Base-by-base conservation (phyloP, 2,888 invertebrate species). In the Yponomeuta malinellus region DNA sequence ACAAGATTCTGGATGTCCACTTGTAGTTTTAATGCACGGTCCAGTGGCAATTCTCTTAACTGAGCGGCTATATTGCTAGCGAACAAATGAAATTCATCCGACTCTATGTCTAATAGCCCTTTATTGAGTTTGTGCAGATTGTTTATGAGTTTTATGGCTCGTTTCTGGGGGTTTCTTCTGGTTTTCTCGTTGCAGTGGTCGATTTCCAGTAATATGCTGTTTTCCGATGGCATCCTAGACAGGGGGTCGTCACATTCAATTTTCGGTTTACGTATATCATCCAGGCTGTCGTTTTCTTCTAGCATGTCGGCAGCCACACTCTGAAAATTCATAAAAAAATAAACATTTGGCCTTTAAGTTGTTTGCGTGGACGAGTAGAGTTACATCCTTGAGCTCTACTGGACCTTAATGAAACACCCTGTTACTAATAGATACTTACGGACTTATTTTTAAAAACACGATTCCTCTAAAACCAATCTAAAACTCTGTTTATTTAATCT, bases 1-100 rank as follows among this genome's bases (percentile, higher is more conserved):
- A 65, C 65, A 29, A 65, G 29, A 65, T 65, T 65, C 31, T 65
- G 65, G 8, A 65, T 65, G 10, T 65, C 65, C 65, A 65, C 33
- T 65, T 65, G 65, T 33, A 65, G 31, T 10, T 33, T 65, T 10
- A 65, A 9, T 6, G 65, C 65, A 33, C 65, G 29, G 29, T 65
- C 65, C 1, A 65, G 31, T 9, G 65, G 65, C 12, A 65, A 10
- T 65, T 65, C 65, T 10, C 65, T 29, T 10, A 65, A 10, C 10
- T 65, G 65, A 29, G 65, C 65, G 5, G 65, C 65, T 15, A 65
- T 65, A 65, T 65, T 65, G 33, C 33, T 31, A 10, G 31, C 65
- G 31, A 65, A 65, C 10, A 31, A 65, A n/a, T 65, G 31, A 3
- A 65, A 65, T 10, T 65, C 65, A 65, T 65, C 65, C 10, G 65